phyloP scores from a whole-genome alignment of 2,888 invertebrate genomes.

The Pherbina coryleti region DNA sequence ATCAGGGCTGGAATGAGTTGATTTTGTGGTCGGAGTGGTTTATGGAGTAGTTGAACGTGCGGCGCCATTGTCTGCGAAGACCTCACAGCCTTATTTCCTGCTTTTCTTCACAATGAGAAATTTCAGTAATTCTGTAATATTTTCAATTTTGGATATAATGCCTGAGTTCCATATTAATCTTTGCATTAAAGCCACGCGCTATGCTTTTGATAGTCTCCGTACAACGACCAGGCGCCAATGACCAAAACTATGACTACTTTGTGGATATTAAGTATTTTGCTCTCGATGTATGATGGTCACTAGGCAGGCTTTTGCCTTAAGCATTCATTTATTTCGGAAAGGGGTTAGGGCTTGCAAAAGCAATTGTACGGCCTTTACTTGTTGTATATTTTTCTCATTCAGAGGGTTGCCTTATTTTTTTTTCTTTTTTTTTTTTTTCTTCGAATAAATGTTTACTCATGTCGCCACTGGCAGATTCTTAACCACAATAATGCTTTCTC shows the following conservation, averaged over 20 bases:
- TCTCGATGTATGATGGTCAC: not conserved
- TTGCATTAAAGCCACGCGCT: conserved; percentile 51
- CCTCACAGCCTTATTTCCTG: not conserved
- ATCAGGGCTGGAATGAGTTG: not conserved
- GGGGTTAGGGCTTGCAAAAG: not conserved
- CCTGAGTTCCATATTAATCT: conserved; percentile 57
- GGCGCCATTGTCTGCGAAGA: not conserved
- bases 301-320: not conserved
- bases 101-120: not conserved
- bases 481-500: not conserved
- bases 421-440: not conserved
- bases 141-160: conserved; percentile 55
- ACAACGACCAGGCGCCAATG: not conserved
- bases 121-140: not conserved
- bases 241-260: not conserved
- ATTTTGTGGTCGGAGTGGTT: not conserved
- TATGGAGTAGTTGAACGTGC: not conserved
- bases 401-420: not conserved
- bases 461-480: conserved; percentile 13
- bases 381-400: not conserved
- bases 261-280: too few species aligned
- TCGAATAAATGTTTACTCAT: not conserved
- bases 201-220: not conserved
- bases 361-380: not conserved
- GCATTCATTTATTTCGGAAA: not conserved